These are phyloP conservation scores for Platycnemis pennipes DNA, from an alignment of 2,888 invertebrate genomes.

Conservation along the genomic window DNA sequence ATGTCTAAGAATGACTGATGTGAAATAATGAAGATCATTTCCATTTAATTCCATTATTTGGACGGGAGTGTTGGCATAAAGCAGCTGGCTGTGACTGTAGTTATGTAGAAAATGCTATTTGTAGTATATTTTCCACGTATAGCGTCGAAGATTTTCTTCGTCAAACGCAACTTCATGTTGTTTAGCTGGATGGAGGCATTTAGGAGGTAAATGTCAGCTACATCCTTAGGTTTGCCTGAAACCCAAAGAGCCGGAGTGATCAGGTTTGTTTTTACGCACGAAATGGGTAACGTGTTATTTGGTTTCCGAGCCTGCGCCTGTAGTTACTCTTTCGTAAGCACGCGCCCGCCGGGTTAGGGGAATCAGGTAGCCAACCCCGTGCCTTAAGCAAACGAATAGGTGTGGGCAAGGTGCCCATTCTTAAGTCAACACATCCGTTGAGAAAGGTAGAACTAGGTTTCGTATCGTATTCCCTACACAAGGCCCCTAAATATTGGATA, in stretches of 20 bases:
- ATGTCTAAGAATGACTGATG: too few relatives aligned
- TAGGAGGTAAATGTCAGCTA: not conserved
- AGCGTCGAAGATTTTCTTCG: too few relatives aligned
- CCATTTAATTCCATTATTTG: too few relatives aligned
- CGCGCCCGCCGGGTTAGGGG: not conserved
- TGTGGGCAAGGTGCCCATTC: not conserved
- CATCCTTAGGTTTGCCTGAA: not conserved
- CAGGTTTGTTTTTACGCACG: not conserved
- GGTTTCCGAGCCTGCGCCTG: not conserved
- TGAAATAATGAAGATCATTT: too few relatives aligned
- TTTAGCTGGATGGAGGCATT: too few relatives aligned
- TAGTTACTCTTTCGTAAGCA: not conserved
- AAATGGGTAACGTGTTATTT: slow-evolving; percentile 14
- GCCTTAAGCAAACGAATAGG: not conserved
- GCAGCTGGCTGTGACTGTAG: too few relatives aligned
- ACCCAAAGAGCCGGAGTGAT: not conserved
- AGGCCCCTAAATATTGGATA: not conserved
- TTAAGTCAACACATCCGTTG: not conserved
- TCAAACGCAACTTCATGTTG: too few relatives aligned
- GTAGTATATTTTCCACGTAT: too few relatives aligned
- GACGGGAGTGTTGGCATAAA: too few relatives aligned
- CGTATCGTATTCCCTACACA: not conserved
- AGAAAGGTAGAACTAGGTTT: not conserved
- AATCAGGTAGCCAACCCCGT: not conserved
- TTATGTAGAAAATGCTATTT: too few relatives aligned